Percentiles rank a stretch among this genome's conserved stretches.
phyloP scores from a whole-genome alignment of 2,113 vertebrate genomes.

The Dryoscopus gambensis region DNA sequence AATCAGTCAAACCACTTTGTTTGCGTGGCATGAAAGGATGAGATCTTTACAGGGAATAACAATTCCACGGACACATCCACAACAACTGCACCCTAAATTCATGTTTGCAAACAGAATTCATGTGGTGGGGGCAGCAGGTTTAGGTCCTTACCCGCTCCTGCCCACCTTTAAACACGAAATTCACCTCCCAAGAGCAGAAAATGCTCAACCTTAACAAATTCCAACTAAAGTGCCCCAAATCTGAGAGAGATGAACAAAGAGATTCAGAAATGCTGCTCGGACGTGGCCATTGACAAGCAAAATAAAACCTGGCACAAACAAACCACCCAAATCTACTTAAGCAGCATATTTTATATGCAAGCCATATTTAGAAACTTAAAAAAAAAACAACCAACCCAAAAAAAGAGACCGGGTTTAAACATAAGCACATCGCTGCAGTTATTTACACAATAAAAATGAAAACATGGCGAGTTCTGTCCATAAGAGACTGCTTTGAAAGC shows the following conservation, averaged over 20 bases:
- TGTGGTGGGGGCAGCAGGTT: neutral
- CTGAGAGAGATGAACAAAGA: neutral
- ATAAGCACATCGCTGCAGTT: neutral
- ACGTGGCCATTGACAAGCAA: neutral
- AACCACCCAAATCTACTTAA: neutral
- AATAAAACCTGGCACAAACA: neutral
- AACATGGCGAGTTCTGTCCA: neutral
- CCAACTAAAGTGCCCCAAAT: neutral
- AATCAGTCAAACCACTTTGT: neutral
- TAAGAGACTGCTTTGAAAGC: neutral
- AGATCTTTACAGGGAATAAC: neutral
- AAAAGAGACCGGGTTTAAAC: neutral
- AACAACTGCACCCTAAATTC: neutral
- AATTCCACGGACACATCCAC: neutral
- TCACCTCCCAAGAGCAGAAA: neutral
- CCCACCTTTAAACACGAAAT: neutral
- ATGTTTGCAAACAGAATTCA: neutral
- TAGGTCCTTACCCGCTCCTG: neutral
- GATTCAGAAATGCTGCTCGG: neutral
- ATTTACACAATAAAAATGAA: constrained; percentile 12
- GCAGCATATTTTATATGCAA: neutral
- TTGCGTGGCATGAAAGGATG: neutral
- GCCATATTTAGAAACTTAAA: neutral
- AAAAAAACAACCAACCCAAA: neutral
- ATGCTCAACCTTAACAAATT: neutral